Percentiles rank a stretch among this genome's conserved stretches.
Conservation (phyloP, 2,888 invertebrate genomes). For the Diachrysia chrysitis region DNA sequence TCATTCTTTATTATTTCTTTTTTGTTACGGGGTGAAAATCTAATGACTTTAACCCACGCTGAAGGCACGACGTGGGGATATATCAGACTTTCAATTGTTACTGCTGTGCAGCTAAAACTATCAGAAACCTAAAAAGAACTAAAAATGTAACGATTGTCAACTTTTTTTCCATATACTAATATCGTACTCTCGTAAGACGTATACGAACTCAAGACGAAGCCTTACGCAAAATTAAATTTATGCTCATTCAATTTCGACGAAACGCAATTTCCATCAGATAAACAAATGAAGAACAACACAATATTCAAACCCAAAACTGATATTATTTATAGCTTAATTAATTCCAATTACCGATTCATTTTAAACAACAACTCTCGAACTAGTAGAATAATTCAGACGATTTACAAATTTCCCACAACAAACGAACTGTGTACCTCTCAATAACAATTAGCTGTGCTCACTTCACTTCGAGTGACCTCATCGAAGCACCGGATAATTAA, state of each 20-base stretch:
- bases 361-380: slow-evolving; percentile 25
- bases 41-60: too few relatives aligned
- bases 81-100: too few relatives aligned
- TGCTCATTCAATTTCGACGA: neutral
- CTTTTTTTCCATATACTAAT: too few relatives aligned
- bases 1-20: too few relatives aligned
- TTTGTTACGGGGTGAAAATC: too few relatives aligned
- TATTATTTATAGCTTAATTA: slow-evolving; percentile 20
- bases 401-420: slow-evolving; percentile 50
- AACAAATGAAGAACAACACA: slow-evolving; percentile 2
- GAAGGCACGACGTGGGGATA: too few relatives aligned
- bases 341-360: slow-evolving; percentile 42
- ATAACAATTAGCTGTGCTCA: slow-evolving; percentile 60
- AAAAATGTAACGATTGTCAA: too few relatives aligned
- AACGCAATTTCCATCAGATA: slow-evolving; percentile 1
- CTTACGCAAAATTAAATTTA: neutral
- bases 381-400: slow-evolving; percentile 55
- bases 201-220: neutral
- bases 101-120: too few relatives aligned
- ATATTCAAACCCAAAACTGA: neutral
- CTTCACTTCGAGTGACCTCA: slow-evolving; percentile 55
- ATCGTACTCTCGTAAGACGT: too few relatives aligned
- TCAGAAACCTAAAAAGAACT: too few relatives aligned
- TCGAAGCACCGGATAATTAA: slow-evolving; percentile 56
- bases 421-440: slow-evolving; percentile 48